Base-by-base conservation (phyloP, 2,888 invertebrate genomes). In the Frankliniella intonsa region DNA sequence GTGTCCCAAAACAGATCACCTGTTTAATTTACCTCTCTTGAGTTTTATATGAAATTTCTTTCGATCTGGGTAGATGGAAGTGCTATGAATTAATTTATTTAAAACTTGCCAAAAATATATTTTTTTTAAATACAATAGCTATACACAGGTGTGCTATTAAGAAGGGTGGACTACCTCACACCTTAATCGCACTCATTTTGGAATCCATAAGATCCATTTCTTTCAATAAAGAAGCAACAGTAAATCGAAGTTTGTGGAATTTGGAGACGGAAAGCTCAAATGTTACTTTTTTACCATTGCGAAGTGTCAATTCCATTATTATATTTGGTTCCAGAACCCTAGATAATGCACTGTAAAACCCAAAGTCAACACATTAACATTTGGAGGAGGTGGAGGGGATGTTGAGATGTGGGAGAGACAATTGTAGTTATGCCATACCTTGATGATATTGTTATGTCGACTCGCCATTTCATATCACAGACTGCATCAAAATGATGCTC, bases 211-310 rank as follows among this genome's bases (percentile, higher is more conserved):
- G 85, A 83, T 90, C 89, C 85, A 90, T 87, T 85, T 90, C 90
- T 82, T 89, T 89, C 1, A 91, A 86, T 80, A 90, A 85, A 82
- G 88, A 86, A 8, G 90, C 90, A 76, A 90, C 86, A 65, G 89
- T 88, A 84, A 90, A 90, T 14, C 90, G 88, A 80, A 91, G 84
- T 80, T 89, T 88, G 85, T 91, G 90, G 84, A 91, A 91, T 86
- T 89, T 89, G 3, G 88, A 84, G 49, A 90, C 85, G 38, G 90
- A 89, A 81, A 90, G 85, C 86, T 90, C 90, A 84, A 90, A 88
- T 51, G 88, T 89, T 80, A 88, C 87, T 82, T 86, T 87, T 83
- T 89, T 87, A 5, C 89, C 90, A 83, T 88, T 89, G 51, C 86
- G 86, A 55, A 90, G 86, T 82, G 87, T 89, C 86, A 90, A 89